Evolutionary conservation across 1,140 invertebrate genomes (phyloP), one percentile per base, ranked within the genome.

Genomic region (Drosophila kurseongensis): DNA sequence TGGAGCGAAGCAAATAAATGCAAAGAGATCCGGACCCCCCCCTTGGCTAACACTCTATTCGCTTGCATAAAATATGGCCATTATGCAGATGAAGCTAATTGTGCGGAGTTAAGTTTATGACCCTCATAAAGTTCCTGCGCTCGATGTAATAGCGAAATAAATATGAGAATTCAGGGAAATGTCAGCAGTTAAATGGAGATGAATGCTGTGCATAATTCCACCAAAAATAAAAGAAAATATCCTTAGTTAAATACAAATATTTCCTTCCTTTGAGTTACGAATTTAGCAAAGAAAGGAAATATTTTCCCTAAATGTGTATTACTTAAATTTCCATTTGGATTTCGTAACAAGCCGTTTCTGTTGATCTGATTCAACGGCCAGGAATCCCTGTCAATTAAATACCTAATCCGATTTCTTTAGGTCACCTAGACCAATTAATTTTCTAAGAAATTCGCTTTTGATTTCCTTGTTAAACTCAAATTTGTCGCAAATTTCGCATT

Each of bases 81-180:
- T 72, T 73, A 73, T 73, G 68, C 68, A 73, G 69, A 73, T 73
- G 69, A 72, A 61, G 68, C 68, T 72, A 73, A 73, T 73, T 73
- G 47, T 52, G 68, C 47, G 27, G 68, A 73, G 48, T 74, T 54
- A 35, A 60, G 67, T 73, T 73, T 73, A 73, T 41, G 69, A 73
- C 27, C 14, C 40, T 73, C 67, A 35, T 73, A 73, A 72, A 71
- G 23, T 56, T 55, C 18, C 66, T 10, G 32, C 18, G 18, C 16
- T 36, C 9, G 35, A 32, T 66, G 60, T 13, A 45, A 38, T 6
- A 6, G 27, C 14, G 4, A 38, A 68, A 69, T 67, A 68, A 56
- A 68, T 57, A 36, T 13, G 18, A 36, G 38, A 41, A 51, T 68
- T 68, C 9, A 0, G 29, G 63, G 32, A 27, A 69, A 68, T 44